Base-by-base conservation (phyloP, 2,888 invertebrate genomes). In the Morpho deidamia region DNA sequence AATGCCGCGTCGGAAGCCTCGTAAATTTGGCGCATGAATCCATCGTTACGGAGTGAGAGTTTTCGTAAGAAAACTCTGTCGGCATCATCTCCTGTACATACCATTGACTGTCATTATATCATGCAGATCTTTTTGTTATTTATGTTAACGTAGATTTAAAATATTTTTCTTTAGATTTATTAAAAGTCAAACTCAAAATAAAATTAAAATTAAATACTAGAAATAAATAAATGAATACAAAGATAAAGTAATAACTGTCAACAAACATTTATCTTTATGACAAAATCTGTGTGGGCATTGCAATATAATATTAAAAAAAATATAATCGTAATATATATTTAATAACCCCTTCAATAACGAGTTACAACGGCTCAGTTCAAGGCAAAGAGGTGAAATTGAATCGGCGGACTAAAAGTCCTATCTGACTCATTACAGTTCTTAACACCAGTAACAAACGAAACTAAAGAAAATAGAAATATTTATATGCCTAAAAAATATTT, bases 11-110 rank as follows among this genome's bases (percentile, higher is more conserved):
- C 94, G 0, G 93, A 89, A n/a, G 92, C 93, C 72, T 93, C 94
- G 78, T 94, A 94, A 62, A 95, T 94, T 72, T 92, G 92, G 1
- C 94, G 83, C 66, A 93, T 91, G 74, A 94, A 93, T 3, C 94
- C 95, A 33, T 85, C 85, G 77, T 94, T 94, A 57, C 91, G 90
- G 11, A 92, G 79, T 0, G 94, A 92, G 43, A 95, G 71, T 69
- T 92, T 92, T 66, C 92, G 91, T 12, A 95, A 76, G 74, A 95
- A 93, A 14, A 87, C 78, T 63, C 92, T 91, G 73, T 94, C 93
- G 0, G 94, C 93, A 54, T 92, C 92, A 53, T 91, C 90, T 2
- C 95, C 90, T 90, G 45, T 38, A 37, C 10, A n/a, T 34, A 34
- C 1, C n/a, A n/a, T n/a, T n/a, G n/a, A n/a, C n/a, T n/a, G n/a